These are phyloP conservation scores for Platorchestia sp. DNA, from an alignment of 1,140 invertebrate species.

Conservation along the genomic window DNA sequence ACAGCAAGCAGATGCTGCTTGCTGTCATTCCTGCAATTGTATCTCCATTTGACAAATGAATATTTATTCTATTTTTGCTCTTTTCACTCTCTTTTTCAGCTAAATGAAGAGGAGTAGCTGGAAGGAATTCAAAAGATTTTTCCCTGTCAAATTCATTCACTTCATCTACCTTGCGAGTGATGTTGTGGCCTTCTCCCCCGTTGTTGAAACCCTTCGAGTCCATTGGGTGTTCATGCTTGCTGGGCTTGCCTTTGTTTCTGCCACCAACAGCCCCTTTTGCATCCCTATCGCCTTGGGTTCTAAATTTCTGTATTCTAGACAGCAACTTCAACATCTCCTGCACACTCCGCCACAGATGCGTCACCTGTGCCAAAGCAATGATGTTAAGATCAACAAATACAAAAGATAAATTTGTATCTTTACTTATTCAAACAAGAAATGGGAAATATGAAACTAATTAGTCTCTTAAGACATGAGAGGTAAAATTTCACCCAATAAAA, in stretches of 20 bases:
- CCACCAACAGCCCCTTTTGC: background rate
- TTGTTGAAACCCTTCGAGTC: conserved; percentile 56
- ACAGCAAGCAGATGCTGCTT: background rate
- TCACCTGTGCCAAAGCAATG: conserved; percentile 62
- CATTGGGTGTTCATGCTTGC: background rate
- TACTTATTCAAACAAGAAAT: too few relatives aligned
- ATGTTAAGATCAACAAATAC: too few relatives aligned
- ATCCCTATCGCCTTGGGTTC: background rate
- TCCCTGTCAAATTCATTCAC: conserved; percentile 15
- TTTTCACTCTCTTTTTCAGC: conserved; percentile 67
- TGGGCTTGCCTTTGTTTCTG: conserved; percentile 38
- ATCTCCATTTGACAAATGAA: conserved; percentile 61
- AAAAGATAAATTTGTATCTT: too few relatives aligned
- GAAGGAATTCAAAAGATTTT: conserved; percentile 59
- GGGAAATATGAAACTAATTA: too few relatives aligned
- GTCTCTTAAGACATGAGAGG: too few relatives aligned
- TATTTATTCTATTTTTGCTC: conserved; percentile 60
- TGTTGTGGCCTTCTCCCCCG: conserved; percentile 57
- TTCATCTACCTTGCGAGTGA: conserved; percentile 55
- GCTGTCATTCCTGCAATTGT: conserved; percentile 57
- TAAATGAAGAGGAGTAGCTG: conserved; percentile 65
- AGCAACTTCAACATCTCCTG: conserved; percentile 71
- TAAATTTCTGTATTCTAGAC: conserved; percentile 59
- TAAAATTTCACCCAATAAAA: too few relatives aligned
- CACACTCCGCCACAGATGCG: conserved; percentile 72